Evolutionary conservation across 2,888 invertebrate species (phyloP).

Genomic region (Ophioninae sp.): DNA sequence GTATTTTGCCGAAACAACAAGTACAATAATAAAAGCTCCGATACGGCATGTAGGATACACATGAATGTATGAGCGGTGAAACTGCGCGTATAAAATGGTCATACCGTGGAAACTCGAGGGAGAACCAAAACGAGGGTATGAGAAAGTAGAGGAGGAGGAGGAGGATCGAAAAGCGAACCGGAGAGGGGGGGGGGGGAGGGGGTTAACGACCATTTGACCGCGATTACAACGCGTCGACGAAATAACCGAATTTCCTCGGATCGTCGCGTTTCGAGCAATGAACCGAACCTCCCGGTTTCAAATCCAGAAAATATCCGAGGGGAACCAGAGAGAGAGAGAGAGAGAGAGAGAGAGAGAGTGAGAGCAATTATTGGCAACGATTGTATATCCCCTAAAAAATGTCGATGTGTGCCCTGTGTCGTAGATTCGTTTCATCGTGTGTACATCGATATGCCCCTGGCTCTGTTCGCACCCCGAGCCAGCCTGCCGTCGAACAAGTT

Average conservation of each 20-base stretch:
- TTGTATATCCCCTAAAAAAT: slow-evolving; percentile 21
- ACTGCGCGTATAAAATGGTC: slow-evolving; percentile 43
- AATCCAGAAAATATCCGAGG: slow-evolving; percentile 44
- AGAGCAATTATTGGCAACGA: slow-evolving; percentile 74
- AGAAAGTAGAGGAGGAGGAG: background rate
- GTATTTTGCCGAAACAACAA: slow-evolving; percentile 42
- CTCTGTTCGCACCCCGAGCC: slow-evolving; percentile 17
- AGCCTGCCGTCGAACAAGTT: slow-evolving; percentile 57
- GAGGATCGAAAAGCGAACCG: background rate
- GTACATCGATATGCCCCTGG: slow-evolving; percentile 22
- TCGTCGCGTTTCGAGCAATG: slow-evolving; percentile 65
- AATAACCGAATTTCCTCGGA: slow-evolving; percentile 74
- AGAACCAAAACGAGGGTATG: background rate
- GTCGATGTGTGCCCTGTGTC: background rate
- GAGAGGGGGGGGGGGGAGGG: background rate
- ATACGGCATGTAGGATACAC: background rate
- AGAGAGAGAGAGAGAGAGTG: slow-evolving; percentile 52
- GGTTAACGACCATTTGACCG: slow-evolving; percentile 59
- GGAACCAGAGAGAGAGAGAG: slow-evolving; percentile 46
- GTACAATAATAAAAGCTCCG: slow-evolving; percentile 27
- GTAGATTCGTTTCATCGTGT: background rate
- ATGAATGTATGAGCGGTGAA: slow-evolving; percentile 33
- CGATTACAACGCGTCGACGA: slow-evolving; percentile 73
- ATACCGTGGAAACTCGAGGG: slow-evolving; percentile 23
- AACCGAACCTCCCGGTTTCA: slow-evolving; percentile 55